A percentile compares a stretch with the other conserved stretches of the same genome.
These are phyloP conservation scores for Apis dorsata DNA, from an alignment of 1,140 invertebrate genomes.

Conservation along the genomic window DNA sequence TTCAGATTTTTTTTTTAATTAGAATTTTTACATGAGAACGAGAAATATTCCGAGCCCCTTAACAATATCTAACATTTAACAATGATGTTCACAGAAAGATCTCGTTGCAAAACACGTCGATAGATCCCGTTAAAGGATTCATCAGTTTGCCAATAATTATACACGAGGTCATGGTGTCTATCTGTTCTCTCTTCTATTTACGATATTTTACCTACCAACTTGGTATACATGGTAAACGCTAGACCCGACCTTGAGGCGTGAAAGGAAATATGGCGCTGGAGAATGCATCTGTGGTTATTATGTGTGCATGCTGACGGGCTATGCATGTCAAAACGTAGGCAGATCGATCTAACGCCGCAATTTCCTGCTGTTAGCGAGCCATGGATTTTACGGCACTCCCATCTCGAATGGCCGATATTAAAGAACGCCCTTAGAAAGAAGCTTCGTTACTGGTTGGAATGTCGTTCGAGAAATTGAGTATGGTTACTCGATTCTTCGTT, in stretches of 20 bases:
- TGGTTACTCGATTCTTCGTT: background rate
- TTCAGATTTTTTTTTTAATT: too few relatives aligned
- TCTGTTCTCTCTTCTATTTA: background rate
- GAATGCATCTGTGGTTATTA: constrained; percentile 39
- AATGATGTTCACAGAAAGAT: too few relatives aligned
- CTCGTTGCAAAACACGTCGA: too few relatives aligned
- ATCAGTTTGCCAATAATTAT: background rate
- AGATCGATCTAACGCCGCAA: constrained; percentile 28
- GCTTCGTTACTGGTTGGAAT: background rate
- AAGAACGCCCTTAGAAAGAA: background rate
- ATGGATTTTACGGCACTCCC: constrained; percentile 10
- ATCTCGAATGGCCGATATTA: constrained; percentile 3
- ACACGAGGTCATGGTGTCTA: background rate
- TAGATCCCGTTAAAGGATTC: background rate
- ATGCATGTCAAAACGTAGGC: constrained; percentile 33
- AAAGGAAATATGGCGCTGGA: constrained; percentile 60
- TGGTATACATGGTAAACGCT: constrained; percentile 59
- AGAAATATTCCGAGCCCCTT: too few relatives aligned
- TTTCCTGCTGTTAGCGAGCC: constrained; percentile 39
- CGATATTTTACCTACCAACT: constrained; percentile 16
- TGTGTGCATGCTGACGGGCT: constrained; percentile 18
- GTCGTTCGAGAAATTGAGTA: background rate
- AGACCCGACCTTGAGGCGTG: constrained; percentile 62
- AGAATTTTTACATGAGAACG: too few relatives aligned
- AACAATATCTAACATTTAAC: too few relatives aligned